A percentile compares a stretch with the other conserved stretches of the same genome.
Conservation (phyloP, 2,888 invertebrate species). For the Eubasilissa splendida region DNA sequence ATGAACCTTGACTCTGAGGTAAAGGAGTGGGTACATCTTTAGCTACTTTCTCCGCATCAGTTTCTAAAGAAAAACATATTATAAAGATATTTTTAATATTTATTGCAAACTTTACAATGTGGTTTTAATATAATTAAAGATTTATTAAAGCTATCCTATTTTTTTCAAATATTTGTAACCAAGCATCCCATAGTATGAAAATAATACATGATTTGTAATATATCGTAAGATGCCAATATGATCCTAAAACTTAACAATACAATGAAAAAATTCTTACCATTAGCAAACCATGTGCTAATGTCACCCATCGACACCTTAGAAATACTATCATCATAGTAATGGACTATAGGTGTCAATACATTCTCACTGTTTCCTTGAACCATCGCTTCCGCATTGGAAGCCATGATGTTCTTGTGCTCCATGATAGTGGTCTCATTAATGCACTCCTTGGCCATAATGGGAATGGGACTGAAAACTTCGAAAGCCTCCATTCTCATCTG, state of each 20-base stretch:
- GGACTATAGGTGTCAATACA: conserved; percentile 62
- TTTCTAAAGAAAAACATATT: conserved; percentile 30
- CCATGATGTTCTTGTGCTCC: conserved; percentile 62
- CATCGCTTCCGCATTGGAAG: conserved; percentile 62
- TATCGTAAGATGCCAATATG: background rate
- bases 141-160: too few relatives aligned
- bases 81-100: background rate
- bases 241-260: background rate
- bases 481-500: conserved; percentile 65
- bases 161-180: too few relatives aligned
- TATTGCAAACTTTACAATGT: too few relatives aligned
- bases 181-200: too few relatives aligned
- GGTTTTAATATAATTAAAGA: too few relatives aligned
- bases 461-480: conserved; percentile 73
- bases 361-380: background rate
- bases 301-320: conserved; percentile 74
- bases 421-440: conserved; percentile 65
- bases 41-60: conserved; percentile 43
- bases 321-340: conserved; percentile 68
- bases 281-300: conserved; percentile 79
- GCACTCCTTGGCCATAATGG: conserved; percentile 64
- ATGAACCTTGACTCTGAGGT: background rate
- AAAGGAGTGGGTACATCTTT: conserved; percentile 11
- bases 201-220: too few relatives aligned
- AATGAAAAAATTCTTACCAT: conserved; percentile 64